phyloP scores from a whole-genome alignment of 2,113 vertebrate species.

The Lepus europaeus region DNA sequence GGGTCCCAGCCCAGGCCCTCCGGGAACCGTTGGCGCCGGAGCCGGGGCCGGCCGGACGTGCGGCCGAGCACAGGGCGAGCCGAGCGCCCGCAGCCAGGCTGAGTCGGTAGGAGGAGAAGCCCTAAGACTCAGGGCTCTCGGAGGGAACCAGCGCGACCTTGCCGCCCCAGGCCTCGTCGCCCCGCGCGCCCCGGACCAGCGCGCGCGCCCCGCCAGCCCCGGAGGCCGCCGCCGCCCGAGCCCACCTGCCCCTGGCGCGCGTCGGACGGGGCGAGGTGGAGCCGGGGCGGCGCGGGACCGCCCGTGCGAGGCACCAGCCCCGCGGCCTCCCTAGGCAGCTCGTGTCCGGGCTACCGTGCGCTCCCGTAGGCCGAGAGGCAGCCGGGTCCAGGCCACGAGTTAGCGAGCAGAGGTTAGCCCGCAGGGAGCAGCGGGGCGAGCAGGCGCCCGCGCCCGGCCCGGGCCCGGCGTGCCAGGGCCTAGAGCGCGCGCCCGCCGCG shows the following conservation, averaged over 20 bases:
- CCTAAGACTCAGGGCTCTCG: background rate
- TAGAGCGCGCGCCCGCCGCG: constrained; percentile 48
- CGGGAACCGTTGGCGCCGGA: background rate
- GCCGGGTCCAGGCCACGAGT: background rate
- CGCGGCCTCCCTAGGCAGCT: background rate
- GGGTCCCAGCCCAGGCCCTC: background rate
- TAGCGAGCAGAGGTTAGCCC: background rate
- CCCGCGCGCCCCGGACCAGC: background rate
- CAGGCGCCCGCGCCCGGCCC: constrained; percentile 31
- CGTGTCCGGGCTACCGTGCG: constrained; percentile 36
- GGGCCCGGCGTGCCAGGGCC: constrained; percentile 47
- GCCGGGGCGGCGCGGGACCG: background rate
- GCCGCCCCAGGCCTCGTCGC: background rate
- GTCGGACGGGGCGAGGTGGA: background rate
- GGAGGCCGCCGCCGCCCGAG: constrained; percentile 50
- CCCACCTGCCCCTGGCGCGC: constrained; percentile 61
- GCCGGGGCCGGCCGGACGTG: background rate
- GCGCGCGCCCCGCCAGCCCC: background rate
- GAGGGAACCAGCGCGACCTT: background rate
- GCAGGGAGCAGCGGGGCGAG: background rate
- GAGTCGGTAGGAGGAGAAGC: background rate
- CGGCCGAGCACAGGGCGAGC: background rate
- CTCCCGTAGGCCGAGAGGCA: background rate
- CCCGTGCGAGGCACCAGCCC: background rate
- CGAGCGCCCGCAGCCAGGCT: background rate